These are phyloP conservation scores for Coelopa pilipes DNA, from an alignment of 2,888 invertebrate genomes.

Conservation along the genomic window DNA sequence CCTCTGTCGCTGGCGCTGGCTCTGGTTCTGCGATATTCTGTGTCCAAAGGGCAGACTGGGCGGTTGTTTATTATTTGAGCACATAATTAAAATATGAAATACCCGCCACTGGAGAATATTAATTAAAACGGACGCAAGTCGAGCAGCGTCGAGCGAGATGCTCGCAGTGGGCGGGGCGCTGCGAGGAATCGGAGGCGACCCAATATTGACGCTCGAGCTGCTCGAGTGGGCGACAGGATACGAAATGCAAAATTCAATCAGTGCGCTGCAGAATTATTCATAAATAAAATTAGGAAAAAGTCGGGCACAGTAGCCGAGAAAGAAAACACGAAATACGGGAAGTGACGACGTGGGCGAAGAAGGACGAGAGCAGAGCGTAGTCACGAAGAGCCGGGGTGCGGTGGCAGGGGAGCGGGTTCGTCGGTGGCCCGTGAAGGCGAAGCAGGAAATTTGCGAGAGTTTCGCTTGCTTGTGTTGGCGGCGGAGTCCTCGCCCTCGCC, in stretches of 20 bases:
- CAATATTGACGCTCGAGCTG: too few species aligned
- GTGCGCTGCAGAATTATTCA: slow-evolving; percentile 33
- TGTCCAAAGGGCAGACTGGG: too few species aligned
- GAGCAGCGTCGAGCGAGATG: neutral
- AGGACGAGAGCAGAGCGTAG: too few species aligned
- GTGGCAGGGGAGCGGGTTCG: too few species aligned
- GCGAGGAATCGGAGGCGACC: too few species aligned
- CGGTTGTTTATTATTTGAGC: slow-evolving; percentile 13
- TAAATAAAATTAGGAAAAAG: slow-evolving; percentile 36
- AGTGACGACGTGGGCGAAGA: neutral
- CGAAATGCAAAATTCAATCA: slow-evolving; percentile 36
- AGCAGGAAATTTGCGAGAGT: too few species aligned
- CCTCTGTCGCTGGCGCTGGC: neutral
- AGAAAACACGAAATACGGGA: neutral
- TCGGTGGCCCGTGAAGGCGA: too few species aligned
- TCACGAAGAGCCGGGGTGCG: too few species aligned
- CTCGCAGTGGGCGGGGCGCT: neutral
- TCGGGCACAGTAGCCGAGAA: neutral
- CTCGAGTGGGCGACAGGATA: slow-evolving; percentile 19
- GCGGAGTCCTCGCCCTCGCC: neutral
- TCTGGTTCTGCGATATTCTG: neutral
- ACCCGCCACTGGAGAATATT: slow-evolving; percentile 18
- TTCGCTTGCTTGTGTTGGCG: neutral
- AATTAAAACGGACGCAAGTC: slow-evolving; percentile 18
- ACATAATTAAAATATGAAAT: slow-evolving; percentile 35